A percentile compares a stretch with the other conserved stretches of the same genome.
These are phyloP conservation scores for Sorex araneus DNA, from an alignment of 2,113 vertebrate species.

Conservation along the genomic window DNA sequence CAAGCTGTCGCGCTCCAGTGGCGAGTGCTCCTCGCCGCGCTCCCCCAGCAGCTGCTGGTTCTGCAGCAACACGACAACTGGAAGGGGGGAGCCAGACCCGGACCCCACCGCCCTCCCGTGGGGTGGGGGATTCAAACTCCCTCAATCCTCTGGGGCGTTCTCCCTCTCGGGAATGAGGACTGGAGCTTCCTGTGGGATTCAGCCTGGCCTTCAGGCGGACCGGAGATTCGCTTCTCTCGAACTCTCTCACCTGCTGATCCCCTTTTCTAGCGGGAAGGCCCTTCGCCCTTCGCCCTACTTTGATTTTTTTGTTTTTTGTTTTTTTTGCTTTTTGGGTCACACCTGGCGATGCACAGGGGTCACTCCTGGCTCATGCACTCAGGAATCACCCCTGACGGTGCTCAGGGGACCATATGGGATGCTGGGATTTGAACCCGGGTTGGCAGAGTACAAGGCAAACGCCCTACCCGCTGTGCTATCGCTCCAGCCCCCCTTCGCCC, in stretches of 20 bases:
- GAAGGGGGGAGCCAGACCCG: neutral
- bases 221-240: conserved; percentile 20
- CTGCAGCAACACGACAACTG: conserved; percentile 68
- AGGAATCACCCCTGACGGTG: too few species aligned
- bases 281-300: neutral
- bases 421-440: too few species aligned
- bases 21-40: conserved; percentile 91
- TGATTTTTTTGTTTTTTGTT: too few species aligned
- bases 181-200: neutral
- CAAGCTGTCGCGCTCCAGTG: conserved; percentile 96
- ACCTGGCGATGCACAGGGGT: too few species aligned
- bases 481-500: too few species aligned
- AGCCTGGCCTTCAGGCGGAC: conserved; percentile 10
- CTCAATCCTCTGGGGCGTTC: neutral
- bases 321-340: too few species aligned
- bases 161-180: conserved; percentile 1
- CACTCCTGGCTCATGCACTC: too few species aligned
- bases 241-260: neutral
- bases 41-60: conserved; percentile 89
- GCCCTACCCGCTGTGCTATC: too few species aligned
- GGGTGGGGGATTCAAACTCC: neutral
- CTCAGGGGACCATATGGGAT: too few species aligned
- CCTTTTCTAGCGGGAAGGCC: conserved; percentile 7
- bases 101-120: neutral
- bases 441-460: too few species aligned